Conservation (phyloP, 2,113 vertebrate species). For the Motacilla alba region DNA sequence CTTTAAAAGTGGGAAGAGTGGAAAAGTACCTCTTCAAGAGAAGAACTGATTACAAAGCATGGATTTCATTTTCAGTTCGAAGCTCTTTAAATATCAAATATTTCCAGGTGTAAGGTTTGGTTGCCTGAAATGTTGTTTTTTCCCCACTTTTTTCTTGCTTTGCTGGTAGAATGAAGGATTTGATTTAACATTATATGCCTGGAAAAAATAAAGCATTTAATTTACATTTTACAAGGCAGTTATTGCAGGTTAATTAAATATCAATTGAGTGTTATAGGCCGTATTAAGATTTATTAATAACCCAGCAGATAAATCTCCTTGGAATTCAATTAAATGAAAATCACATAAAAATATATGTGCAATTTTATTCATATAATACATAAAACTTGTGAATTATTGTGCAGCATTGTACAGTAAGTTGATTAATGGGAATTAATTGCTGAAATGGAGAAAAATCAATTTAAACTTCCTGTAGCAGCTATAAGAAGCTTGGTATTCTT, state of each 20-base stretch:
- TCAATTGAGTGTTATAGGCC: constrained; percentile 71
- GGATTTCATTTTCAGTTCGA: background rate
- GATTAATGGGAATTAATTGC: constrained; percentile 65
- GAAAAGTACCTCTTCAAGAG: background rate
- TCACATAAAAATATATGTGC: constrained; percentile 68
- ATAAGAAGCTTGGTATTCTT: background rate
- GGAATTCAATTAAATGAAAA: constrained; percentile 75
- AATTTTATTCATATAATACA: constrained; percentile 65
- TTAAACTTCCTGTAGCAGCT: constrained; percentile 15
- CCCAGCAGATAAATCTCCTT: constrained; percentile 68
- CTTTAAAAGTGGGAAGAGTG: constrained; percentile 12
- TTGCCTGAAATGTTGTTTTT: background rate
- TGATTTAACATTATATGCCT: constrained; percentile 44
- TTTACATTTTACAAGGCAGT: constrained; percentile 69
- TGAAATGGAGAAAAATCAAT: constrained; percentile 49
- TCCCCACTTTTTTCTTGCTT: background rate
- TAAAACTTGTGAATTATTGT: constrained; percentile 64
- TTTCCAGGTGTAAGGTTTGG: background rate
- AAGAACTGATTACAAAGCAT: background rate
- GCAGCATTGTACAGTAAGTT: constrained; percentile 33
- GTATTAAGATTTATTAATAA: constrained; percentile 77
- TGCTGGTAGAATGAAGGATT: background rate
- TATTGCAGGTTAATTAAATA: constrained; percentile 75
- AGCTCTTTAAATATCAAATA: background rate
- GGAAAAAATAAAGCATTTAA: constrained; percentile 64